Base-by-base conservation (phyloP, 2,797 vertebrate genomes). In the Loriculus beryllinus region DNA sequence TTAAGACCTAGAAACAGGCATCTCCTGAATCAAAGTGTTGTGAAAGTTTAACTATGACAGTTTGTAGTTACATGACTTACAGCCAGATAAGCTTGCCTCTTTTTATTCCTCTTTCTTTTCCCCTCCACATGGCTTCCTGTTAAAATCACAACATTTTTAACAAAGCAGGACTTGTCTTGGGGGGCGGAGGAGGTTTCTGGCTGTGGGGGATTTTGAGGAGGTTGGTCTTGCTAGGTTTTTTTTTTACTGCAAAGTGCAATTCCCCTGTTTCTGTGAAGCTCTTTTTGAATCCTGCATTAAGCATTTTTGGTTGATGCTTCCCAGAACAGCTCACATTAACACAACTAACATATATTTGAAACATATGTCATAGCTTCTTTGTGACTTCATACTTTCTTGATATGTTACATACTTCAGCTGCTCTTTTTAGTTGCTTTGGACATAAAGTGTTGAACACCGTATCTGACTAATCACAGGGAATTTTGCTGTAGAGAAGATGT, bases 271-370 rank as follows among this genome's bases (percentile, higher is more conserved):
- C 45, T 90, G n/a, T 87, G 63, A 63, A 76, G 20, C 40, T 86
- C 28, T 69, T 81, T 81, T 79, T 79, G 59, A 21, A 74, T 62
- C 39, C 35, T 70, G 22, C 8, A 2, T 92, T 48, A 86, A 77
- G 57, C 25, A 31, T 62, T 92, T 90, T 88, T 86, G 42, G 60
- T 86, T 95, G 82, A 82, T 86, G 21, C 59, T 91, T 93, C 40
- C 42, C 82, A 92, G 86, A 92, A 64, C 20, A 75, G 60, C 51
- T 68, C 45, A 26, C 4, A 1, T 93, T 94, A 81, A 72, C 40
- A 33, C 47, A 80, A 21, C 20, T 72, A 57, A 54, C 6, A 9
- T 67, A 29, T 71, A 65, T 78, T 63, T 77, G 63, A 95, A 96
- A 82, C 91, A 91, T 64, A 69, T 65, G 68, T 86, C 49, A 14